phyloP scores from a whole-genome alignment of 2,888 invertebrate species.

The Orthosia cruda region DNA sequence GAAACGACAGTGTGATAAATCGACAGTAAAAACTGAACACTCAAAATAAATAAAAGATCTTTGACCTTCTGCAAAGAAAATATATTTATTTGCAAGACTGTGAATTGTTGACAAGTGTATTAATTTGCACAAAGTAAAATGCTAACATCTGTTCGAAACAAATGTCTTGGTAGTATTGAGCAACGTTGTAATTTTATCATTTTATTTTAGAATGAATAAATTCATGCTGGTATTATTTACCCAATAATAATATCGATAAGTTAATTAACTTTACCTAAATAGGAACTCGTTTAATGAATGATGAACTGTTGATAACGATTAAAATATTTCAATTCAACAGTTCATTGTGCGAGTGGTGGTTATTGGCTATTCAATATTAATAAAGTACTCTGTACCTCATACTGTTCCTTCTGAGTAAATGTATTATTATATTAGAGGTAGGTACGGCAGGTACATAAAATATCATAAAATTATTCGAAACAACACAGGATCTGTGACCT shows the following conservation, averaged over 20 bases:
- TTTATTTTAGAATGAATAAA: conserved; percentile 1
- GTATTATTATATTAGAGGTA: neutral
- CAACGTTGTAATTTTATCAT: neutral
- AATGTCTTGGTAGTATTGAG: neutral
- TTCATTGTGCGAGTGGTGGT: conserved; percentile 4
- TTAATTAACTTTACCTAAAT: conserved; percentile 2
- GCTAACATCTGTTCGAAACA: neutral
- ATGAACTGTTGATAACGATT: neutral
- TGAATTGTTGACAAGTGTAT: neutral
- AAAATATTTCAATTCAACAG: conserved; percentile 26
- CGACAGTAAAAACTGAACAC: conserved; percentile 1
- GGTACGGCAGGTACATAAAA: neutral
- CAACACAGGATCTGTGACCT: too few species aligned
- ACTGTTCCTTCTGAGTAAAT: conserved; percentile 4
- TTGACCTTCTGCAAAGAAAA: conserved; percentile 9
- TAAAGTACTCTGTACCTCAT: neutral
- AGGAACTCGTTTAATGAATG: conserved; percentile 18
- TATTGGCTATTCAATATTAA: conserved; percentile 10
- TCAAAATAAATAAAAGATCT: conserved; percentile 18
- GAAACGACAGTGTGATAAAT: conserved; percentile 24
- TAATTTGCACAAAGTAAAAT: conserved; percentile 9
- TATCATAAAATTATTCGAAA: neutral
- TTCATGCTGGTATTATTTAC: neutral
- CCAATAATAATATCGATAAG: conserved; percentile 3
- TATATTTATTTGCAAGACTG: neutral